Percentiles rank a stretch among this genome's conserved stretches.
phyloP scores from a whole-genome alignment of 1,140 invertebrate genomes.

The Drosophila suzukii region DNA sequence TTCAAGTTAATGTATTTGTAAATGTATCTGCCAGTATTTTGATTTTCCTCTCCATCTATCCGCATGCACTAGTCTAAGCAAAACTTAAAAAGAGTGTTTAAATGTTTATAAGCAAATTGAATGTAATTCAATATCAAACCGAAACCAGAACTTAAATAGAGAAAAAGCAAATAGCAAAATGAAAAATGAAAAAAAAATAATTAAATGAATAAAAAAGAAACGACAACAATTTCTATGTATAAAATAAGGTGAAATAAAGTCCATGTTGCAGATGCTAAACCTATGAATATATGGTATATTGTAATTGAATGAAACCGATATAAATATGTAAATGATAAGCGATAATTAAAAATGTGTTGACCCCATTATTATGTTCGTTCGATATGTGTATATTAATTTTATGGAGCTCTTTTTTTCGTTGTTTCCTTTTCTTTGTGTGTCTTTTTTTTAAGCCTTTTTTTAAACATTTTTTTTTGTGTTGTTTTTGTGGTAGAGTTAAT shows the following conservation, averaged over 20 bases:
- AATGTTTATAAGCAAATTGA: slow-evolving; percentile 61
- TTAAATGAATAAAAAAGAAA: not conserved
- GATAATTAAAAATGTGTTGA: slow-evolving; percentile 65
- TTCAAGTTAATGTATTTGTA: slow-evolving; percentile 16
- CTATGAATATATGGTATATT: slow-evolving; percentile 58
- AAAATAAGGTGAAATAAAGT: slow-evolving; percentile 68
- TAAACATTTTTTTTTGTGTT: not conserved
- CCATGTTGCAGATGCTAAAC: slow-evolving; percentile 66
- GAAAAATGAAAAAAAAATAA: slow-evolving; percentile 1
- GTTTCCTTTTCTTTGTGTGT: not conserved
- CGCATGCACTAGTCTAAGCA: slow-evolving; percentile 40
- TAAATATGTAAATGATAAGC: slow-evolving; percentile 61
- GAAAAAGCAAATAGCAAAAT: slow-evolving; percentile 2
- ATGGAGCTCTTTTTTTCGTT: slow-evolving; percentile 10
- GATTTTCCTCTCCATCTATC: slow-evolving; percentile 21
- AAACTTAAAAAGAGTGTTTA: slow-evolving; percentile 21
- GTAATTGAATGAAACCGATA: slow-evolving; percentile 56
- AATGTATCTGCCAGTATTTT: slow-evolving; percentile 19
- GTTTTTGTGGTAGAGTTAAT: slow-evolving; percentile 57
- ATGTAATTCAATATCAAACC: slow-evolving; percentile 59
- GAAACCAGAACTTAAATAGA: slow-evolving; percentile 1
- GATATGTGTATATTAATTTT: slow-evolving; percentile 31
- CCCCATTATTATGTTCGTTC: slow-evolving; percentile 30
- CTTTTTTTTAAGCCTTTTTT: not conserved
- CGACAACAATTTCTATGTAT: slow-evolving; percentile 49